Evolutionary conservation across 2,888 invertebrate species (phyloP), one percentile per base, ranked within the genome.

Genomic region (Malthinus seriepunctatus): DNA sequence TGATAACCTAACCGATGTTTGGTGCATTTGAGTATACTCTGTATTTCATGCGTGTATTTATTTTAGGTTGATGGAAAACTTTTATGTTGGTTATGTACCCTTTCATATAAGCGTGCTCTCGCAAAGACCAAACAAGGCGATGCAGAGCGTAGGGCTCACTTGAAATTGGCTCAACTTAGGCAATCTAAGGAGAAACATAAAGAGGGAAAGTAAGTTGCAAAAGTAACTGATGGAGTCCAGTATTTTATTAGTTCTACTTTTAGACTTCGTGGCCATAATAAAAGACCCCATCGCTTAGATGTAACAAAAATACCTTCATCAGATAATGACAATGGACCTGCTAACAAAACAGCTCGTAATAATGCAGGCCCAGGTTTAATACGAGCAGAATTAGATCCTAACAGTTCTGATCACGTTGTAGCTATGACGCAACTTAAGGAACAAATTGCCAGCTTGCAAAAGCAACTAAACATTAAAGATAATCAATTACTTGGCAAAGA

Each of bases 361-460:
- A 78, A 78, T 59, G 67, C 73, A 3, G 77, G 77, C 3, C 76
- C 78, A 5, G 76, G 74, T 2, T 67, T 77, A 53, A 70, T 74
- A n/a, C 63, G 78, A 49, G 74, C 74, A n/a, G 83, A 87, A 75
- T 77, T 86, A 64, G 93, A 93, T 78, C 91, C 92, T 0, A 92
- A 92, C 75, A 91, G 91, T 73, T 91, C 93, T 0, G 95, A 95
- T 78, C 94, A 96, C 76, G 92, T 96, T 45, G 93, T 96, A 9
- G 95, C 95, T 0, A 91, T 96, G 83, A 96, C 97, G 0, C 93
- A 96, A 74, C 85, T 97, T 8, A 93, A 93, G 75, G 97, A 97
- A 76, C 91, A 95, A 73, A 95, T 97, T 70, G 93, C 95, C 44
- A 90, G 90, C 71, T 82, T 96, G 37, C 93, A 96, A 78, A 95